phyloP scores from a whole-genome alignment of 1,140 invertebrate species.

The Nomia melanderi region DNA sequence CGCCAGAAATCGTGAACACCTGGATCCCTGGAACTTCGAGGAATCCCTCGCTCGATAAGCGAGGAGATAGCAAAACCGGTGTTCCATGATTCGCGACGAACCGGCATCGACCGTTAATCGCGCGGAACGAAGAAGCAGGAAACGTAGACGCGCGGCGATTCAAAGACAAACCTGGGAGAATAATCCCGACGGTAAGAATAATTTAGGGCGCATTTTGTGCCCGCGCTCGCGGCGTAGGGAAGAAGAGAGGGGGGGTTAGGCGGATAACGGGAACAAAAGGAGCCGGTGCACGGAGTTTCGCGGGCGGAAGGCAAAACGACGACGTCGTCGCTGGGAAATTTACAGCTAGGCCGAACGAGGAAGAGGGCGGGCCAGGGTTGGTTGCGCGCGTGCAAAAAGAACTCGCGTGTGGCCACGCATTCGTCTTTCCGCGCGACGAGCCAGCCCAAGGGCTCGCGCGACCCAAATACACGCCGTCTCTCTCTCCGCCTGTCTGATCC shows the following conservation, averaged over 20 bases:
- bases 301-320: conserved; percentile 25
- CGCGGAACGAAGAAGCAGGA: too few species aligned
- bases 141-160: background rate
- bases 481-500: too few species aligned
- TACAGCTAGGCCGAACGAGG: conserved; percentile 35
- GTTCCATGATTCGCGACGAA: too few species aligned
- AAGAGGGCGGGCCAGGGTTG: background rate
- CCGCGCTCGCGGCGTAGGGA: background rate
- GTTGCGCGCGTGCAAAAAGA: conserved; percentile 29
- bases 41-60: too few species aligned
- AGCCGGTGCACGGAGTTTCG: conserved; percentile 9
- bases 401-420: conserved; percentile 35
- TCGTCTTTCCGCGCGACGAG: conserved; percentile 36
- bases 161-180: background rate
- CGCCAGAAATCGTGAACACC: too few species aligned
- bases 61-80: too few species aligned
- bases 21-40: too few species aligned
- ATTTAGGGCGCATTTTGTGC: conserved; percentile 22
- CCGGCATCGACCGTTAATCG: conserved; percentile 38
- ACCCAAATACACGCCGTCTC: conserved; percentile 50
- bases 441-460: conserved; percentile 30
- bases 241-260: background rate
- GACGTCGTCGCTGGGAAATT: conserved; percentile 40
- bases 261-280: conserved; percentile 27
- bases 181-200: conserved; percentile 28